These are phyloP conservation scores for Turritopsis rubra DNA, from an alignment of 30 jellyfish, hydroid and myxozoan genomes.

Conservation along the genomic window DNA sequence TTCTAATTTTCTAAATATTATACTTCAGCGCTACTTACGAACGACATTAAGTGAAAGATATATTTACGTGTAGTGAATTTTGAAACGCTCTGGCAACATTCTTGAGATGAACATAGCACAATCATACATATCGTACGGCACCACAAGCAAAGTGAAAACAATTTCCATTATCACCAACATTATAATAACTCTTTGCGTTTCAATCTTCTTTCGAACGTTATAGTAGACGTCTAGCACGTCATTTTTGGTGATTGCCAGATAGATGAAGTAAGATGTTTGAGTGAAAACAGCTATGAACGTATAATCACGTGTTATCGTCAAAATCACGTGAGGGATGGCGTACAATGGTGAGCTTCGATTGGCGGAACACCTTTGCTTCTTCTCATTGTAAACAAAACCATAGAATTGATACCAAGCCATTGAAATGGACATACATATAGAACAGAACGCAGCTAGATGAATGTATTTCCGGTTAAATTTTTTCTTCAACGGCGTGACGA, in stretches of 20 bases:
- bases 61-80: slow-evolving; percentile 20
- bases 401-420: slow-evolving; percentile 34
- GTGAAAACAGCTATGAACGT: slow-evolving; percentile 26
- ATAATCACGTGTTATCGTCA: slow-evolving; percentile 15
- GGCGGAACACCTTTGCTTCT: background rate
- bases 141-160: slow-evolving; percentile 30
- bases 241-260: background rate
- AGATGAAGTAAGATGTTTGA: slow-evolving; percentile 19
- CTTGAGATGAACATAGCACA: slow-evolving; percentile 15
- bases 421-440: slow-evolving; percentile 11
- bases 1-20: too few relatives aligned
- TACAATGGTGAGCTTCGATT: background rate
- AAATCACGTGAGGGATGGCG: slow-evolving; percentile 19
- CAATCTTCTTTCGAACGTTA: background rate
- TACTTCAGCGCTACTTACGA: too few relatives aligned
- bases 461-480: slow-evolving; percentile 23
- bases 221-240: slow-evolving; percentile 10
- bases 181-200: slow-evolving; percentile 14
- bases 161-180: slow-evolving; percentile 33
- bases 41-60: background rate
- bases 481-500: slow-evolving; percentile 24
- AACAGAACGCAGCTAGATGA: slow-evolving; percentile 31
- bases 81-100: background rate
- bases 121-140: slow-evolving; percentile 38
- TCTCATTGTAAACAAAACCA: background rate